Evolutionary conservation across 2,797 vertebrate species (phyloP), one percentile per base, ranked within the genome.

Genomic region (Hozukius guyotensis): DNA sequence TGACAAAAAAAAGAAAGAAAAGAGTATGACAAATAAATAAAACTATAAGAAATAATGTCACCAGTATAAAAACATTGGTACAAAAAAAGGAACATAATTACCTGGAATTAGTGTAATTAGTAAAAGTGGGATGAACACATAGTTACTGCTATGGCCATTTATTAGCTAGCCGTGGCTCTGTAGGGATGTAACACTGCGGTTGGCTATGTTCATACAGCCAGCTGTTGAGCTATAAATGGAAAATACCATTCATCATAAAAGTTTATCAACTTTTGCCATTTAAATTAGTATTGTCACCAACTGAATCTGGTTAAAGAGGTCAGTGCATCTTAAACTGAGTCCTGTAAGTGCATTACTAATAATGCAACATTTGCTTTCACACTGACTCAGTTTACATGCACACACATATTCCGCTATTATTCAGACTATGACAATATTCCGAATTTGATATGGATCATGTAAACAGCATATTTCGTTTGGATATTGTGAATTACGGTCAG

Each of bases 231-330:
- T 78, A 65, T 59, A 74, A 82, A 80, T 56, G 31, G 29, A 42
- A 57, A 85, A 38, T 2, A 27, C 2, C 3, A 79, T 81, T 84
- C 22, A 71, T 84, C 67, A 75, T 42, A 6, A 32, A 42, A 2
- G 8, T 31, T 64, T 53, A 27, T 24, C 20, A 4, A 56, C 16
- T 29, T 53, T 80, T 42, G 9, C 16, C 53, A 10, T 78, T 77
- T 72, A 79, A 83, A 75, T 55, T 49, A 32, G 24, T 32, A 36
- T 49, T 3, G 3, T 61, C 31, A 56, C 60, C 55, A 70, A 83
- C 52, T 80, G 69, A 72, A 80, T 75, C 10, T 68, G 65, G 68
- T 66, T 70, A 80, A 74, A 69, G 61, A 72, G 67, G 75, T 61
- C 73, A 34, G 7, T 46, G 8, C 31, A 34, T 34, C 18, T 56